Evolutionary conservation across 1,140 invertebrate species (phyloP).

Genomic region (Bombus polaris): DNA sequence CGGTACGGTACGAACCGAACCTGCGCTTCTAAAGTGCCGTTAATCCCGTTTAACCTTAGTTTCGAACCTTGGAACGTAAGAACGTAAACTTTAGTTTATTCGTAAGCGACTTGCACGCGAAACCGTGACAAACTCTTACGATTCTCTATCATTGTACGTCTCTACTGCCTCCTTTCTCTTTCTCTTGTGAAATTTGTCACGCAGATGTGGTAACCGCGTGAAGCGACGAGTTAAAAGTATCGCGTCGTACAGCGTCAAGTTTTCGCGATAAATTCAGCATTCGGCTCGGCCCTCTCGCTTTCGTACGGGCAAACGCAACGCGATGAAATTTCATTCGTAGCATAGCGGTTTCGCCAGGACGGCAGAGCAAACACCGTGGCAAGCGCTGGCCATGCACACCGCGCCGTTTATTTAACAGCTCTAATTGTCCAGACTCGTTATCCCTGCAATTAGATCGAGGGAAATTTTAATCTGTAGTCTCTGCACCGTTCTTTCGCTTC

Average conservation of each 20-base stretch:
- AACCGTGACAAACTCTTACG: too few relatives aligned
- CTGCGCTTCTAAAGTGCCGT: not conserved
- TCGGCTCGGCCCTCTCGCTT: not conserved
- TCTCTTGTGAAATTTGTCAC: not conserved
- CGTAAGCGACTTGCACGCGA: too few relatives aligned
- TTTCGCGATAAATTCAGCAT: constrained; percentile 7
- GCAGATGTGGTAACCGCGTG: too few relatives aligned
- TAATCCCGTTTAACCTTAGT: too few relatives aligned
- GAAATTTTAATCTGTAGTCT: constrained; percentile 28
- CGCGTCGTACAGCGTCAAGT: not conserved
- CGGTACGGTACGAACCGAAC: not conserved
- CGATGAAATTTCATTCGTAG: constrained; percentile 28
- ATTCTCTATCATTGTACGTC: too few relatives aligned
- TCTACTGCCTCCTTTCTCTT: not conserved
- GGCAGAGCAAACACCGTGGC: not conserved
- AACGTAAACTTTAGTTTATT: too few relatives aligned
- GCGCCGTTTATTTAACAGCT: constrained; percentile 38
- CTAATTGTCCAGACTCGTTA: constrained; percentile 44
- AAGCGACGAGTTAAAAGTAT: not conserved
- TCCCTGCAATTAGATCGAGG: constrained; percentile 36
- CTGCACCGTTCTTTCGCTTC: not conserved
- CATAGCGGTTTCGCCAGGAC: not conserved
- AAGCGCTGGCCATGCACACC: not conserved
- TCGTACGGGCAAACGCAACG: not conserved
- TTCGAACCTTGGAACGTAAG: too few relatives aligned